Evolutionary conservation across 2,888 invertebrate species (phyloP).

Genomic region (Tethea ocularis): DNA sequence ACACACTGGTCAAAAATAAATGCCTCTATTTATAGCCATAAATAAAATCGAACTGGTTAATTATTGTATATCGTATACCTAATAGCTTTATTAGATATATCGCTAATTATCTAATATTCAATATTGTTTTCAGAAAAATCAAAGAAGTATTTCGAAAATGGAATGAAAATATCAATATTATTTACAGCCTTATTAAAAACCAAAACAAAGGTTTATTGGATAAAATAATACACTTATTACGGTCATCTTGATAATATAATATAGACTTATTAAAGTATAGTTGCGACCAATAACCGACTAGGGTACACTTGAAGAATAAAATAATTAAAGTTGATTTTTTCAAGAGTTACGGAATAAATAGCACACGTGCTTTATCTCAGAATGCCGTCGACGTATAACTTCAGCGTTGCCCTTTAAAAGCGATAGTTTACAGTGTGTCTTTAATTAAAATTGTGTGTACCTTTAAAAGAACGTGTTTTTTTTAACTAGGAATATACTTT

Average conservation of each 20-base stretch:
- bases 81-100: no score
- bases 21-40: no score
- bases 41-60: no score
- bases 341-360: neutral
- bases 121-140: neutral
- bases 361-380: conserved; percentile 1
- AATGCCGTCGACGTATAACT: neutral
- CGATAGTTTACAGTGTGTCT: neutral
- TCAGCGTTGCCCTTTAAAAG: neutral
- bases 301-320: neutral
- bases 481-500: no score
- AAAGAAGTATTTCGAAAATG: neutral
- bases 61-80: no score
- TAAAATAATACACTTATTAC: conserved; percentile 9
- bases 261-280: neutral
- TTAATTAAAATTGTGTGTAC: conserved; percentile 7
- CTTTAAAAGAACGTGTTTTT: neutral
- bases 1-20: no score
- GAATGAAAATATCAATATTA: neutral
- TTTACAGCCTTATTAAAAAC: neutral
- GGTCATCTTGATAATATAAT: conserved; percentile 1
- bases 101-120: no score
- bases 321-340: neutral
- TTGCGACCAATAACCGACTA: neutral
- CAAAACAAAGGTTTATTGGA: conserved; percentile 10